A percentile compares a stretch with the other conserved stretches of the same genome.
These are phyloP conservation scores for Leucophenga varia DNA, from an alignment of 1,140 invertebrate species.

Conservation along the genomic window DNA sequence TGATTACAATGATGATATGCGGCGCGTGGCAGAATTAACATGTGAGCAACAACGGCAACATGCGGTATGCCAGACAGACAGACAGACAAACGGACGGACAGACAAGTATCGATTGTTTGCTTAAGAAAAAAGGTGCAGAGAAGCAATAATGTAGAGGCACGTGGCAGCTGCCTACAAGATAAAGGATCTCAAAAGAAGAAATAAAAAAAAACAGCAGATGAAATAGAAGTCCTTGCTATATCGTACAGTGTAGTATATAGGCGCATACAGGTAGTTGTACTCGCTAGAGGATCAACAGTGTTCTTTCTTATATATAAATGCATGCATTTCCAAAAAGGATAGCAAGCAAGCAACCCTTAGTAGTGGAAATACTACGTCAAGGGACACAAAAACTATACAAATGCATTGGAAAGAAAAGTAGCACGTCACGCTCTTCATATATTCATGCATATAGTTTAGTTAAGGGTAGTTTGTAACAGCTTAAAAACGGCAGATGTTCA, in stretches of 20 bases:
- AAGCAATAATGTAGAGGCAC: constrained; percentile 20
- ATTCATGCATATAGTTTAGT: no score
- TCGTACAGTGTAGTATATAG: no score
- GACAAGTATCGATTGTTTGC: constrained; percentile 4
- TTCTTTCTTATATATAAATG: no score
- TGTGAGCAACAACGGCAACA: constrained; percentile 16
- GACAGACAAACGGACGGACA: no score
- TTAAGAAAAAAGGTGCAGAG: constrained; percentile 10
- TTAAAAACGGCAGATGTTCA: constrained; percentile 42
- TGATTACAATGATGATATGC: constrained; percentile 52
- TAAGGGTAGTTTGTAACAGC: constrained; percentile 27
- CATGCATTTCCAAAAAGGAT: no score
- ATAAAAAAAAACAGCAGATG: neutral
- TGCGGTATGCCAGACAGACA: neutral
- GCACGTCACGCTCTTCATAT: neutral
- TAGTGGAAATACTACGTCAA: neutral
- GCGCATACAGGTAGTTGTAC: no score
- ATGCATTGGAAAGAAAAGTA: no score
- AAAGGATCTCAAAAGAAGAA: neutral
- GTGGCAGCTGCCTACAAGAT: constrained; percentile 46
- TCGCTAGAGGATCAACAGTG: no score
- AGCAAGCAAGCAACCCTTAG: constrained; percentile 31
- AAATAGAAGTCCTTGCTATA: no score
- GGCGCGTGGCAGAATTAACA: constrained; percentile 39
- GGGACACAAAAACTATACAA: no score